Evolutionary conservation across 2,113 vertebrate species (phyloP).

Genomic region (Dasyurus viverrinus): DNA sequence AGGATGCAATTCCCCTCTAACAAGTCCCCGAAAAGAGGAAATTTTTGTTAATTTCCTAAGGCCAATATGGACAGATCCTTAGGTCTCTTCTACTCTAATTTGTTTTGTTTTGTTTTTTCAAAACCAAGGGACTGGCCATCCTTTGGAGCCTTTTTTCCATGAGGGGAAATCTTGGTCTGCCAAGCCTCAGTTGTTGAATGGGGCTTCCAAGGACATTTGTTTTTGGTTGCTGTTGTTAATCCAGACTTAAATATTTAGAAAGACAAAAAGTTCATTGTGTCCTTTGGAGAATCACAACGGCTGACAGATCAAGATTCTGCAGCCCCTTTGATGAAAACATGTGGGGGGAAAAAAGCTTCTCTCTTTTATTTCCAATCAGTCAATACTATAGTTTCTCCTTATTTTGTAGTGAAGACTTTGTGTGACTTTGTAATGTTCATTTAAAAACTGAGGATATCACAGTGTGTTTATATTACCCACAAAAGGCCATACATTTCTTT

Average conservation of each 20-base stretch:
- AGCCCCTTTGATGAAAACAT: slow-evolving; percentile 76
- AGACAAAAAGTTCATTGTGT: slow-evolving; percentile 79
- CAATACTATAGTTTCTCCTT: slow-evolving; percentile 64
- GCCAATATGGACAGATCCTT: background rate
- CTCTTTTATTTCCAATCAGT: slow-evolving; percentile 74
- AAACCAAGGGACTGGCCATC: slow-evolving; percentile 62
- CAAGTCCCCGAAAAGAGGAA: background rate
- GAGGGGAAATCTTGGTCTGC: slow-evolving; percentile 73
- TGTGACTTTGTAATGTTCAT: slow-evolving; percentile 71
- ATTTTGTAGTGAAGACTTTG: slow-evolving; percentile 57
- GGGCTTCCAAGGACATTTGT: slow-evolving; percentile 74
- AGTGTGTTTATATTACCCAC: slow-evolving; percentile 66
- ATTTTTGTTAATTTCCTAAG: slow-evolving; percentile 32
- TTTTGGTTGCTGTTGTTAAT: slow-evolving; percentile 57
- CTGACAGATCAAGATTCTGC: slow-evolving; percentile 72
- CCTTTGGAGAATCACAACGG: slow-evolving; percentile 77
- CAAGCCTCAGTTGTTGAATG: slow-evolving; percentile 72
- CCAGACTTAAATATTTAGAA: slow-evolving; percentile 62
- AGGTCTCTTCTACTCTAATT: background rate
- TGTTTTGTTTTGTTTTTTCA: slow-evolving; percentile 60
- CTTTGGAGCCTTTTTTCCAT: slow-evolving; percentile 71
- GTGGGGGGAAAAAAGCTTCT: slow-evolving; percentile 68
- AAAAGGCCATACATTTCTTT: slow-evolving; percentile 65
- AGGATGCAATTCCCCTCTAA: background rate
- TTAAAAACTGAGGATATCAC: slow-evolving; percentile 62